A percentile compares a stretch with the other conserved stretches of the same genome.
Evolutionary conservation across 1,140 invertebrate species (phyloP).

Genomic region (Drosophila parabipectinata): DNA sequence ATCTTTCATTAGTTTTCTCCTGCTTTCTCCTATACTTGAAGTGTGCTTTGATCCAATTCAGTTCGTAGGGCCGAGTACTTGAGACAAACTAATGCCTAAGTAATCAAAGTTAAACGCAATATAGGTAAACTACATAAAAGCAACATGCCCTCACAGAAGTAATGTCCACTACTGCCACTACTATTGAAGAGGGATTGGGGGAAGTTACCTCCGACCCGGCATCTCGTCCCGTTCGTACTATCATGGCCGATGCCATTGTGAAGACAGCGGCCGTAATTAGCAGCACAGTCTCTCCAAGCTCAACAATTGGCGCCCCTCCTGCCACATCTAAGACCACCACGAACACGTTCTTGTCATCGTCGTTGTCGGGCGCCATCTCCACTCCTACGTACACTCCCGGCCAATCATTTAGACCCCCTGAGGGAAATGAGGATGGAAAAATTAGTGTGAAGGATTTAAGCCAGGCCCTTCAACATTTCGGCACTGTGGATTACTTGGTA

Average conservation of each 20-base stretch:
- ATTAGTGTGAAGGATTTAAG: constrained; percentile 84
- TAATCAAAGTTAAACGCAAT: no score
- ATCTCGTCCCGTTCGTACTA: constrained; percentile 15
- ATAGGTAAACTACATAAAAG: constrained; percentile 75
- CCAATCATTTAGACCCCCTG: constrained; percentile 14
- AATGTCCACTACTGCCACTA: constrained; percentile 55
- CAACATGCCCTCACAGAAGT: constrained; percentile 66
- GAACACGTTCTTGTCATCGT: neutral
- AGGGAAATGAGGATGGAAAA: constrained; percentile 38
- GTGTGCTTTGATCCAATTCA: no score
- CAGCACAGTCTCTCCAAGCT: constrained; percentile 54
- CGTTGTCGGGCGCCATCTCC: neutral
- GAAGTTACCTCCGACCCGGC: constrained; percentile 5
- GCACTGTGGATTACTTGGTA: constrained; percentile 88
- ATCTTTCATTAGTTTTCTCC: no score
- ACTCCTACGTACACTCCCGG: constrained; percentile 8
- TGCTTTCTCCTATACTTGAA: no score
- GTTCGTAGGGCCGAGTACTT: no score
- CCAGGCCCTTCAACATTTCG: constrained; percentile 86
- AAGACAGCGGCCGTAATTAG: constrained; percentile 76
- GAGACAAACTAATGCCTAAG: no score
- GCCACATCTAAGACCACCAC: neutral
- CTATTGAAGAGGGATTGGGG: constrained; percentile 7
- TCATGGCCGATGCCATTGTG: constrained; percentile 50
- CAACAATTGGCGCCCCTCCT: constrained; percentile 29